phyloP scores from a whole-genome alignment of 2,888 invertebrate genomes.

The Chrysolina americana region DNA sequence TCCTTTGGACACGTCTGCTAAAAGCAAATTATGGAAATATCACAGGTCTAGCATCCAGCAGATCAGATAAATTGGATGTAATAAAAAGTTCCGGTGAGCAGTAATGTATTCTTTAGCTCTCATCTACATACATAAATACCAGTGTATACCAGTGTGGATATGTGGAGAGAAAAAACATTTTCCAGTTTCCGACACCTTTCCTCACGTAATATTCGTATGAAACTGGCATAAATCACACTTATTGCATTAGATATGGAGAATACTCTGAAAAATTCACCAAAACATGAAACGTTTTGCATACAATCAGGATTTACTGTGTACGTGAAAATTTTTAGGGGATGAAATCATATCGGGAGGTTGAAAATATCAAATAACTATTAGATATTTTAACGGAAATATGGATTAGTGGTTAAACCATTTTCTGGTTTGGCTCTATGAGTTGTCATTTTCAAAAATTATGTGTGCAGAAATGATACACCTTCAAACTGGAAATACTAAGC shows the following conservation, averaged over 20 bases:
- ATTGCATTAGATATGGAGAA: conserved; percentile 6
- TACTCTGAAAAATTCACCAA: not conserved
- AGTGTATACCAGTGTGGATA: not conserved
- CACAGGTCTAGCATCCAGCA: too few species aligned
- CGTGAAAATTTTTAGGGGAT: not conserved
- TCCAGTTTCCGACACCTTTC: not conserved
- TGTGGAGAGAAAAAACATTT: conserved; percentile 6
- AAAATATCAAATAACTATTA: too few species aligned
- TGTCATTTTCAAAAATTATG: too few species aligned
- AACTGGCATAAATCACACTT: conserved; percentile 14
- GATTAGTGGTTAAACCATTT: too few species aligned
- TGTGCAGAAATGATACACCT: too few species aligned
- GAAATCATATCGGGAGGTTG: too few species aligned
- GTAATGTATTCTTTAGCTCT: not conserved
- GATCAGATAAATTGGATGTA: too few species aligned
- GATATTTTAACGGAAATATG: too few species aligned
- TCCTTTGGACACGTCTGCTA: too few species aligned
- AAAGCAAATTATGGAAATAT: too few species aligned
- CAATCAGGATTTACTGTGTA: not conserved
- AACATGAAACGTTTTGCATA: not conserved
- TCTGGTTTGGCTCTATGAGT: too few species aligned
- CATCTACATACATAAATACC: conserved; percentile 6
- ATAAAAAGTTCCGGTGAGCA: not conserved
- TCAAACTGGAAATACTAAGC: too few species aligned
- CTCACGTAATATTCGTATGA: conserved; percentile 1